Evolutionary conservation across 2,888 invertebrate genomes (phyloP), one percentile per base, ranked within the genome.

Genomic region (Cylindroiulus punctatus): DNA sequence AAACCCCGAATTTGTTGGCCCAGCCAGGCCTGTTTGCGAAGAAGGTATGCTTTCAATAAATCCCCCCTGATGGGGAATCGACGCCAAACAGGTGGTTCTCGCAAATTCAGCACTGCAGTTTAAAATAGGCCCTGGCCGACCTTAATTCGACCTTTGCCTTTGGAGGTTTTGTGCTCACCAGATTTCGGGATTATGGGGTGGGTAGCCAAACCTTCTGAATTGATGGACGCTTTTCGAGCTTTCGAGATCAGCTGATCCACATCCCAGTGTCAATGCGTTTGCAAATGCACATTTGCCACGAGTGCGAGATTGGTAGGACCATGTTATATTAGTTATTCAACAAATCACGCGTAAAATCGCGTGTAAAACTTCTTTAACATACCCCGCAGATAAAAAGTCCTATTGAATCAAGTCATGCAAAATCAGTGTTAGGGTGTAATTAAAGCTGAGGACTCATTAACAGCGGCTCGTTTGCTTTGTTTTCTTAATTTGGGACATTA

Each of bases 31-130:
- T 76, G 76, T 76, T 76, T 76, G 76, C 76, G 76, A 44, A 44
- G 44, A 44, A 44, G 44, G 44, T 44, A 44, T 8, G 76, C 76
- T 76, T 52, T 76, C 76, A 76, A 76, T 76, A 76, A 76, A 76
- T 76, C 76, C 76, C 76, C 76, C 76, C 30, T 76, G 76, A 3
- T 76, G 76, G 76, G 76, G 76, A 76, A 30, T 76, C 76, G 76
- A 76, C 76, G 76, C 14, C 76, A 76, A 76, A 76, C 76, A 76
- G 76, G 76, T 76, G 76, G 76, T 76, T 76, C 76, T 76, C 22
- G 76, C 76, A 76, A 76, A 76, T 65, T 7, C 65, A 26, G 26
- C 65, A 26, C 10, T 12, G 7, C 30, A 30, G 76, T 76, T 76
- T 76, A 76, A 76, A 76, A 76, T 30, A 76, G 30, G 76, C 30